Percentiles rank a stretch among this genome's conserved stretches.
These are phyloP conservation scores for Mus caroli DNA, from an alignment of 2,797 vertebrate genomes.

Conservation along the genomic window DNA sequence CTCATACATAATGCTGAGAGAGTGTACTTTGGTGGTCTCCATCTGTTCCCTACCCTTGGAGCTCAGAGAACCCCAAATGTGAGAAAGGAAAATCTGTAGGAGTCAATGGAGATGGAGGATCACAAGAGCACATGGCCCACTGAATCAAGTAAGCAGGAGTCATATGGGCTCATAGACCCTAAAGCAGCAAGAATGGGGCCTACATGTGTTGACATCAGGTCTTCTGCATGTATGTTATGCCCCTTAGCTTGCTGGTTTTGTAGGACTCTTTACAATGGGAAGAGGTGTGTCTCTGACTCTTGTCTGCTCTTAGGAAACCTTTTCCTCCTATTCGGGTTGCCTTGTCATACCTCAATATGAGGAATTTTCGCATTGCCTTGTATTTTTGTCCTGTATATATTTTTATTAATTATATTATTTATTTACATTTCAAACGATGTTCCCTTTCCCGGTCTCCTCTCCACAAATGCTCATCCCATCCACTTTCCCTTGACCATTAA, in stretches of 20 bases:
- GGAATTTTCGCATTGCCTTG: neutral
- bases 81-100: neutral
- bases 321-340: neutral
- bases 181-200: neutral
- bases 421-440: neutral
- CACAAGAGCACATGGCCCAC: neutral
- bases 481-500: neutral
- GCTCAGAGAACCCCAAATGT: neutral
- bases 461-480: neutral
- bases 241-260: neutral
- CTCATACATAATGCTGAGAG: neutral
- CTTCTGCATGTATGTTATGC: neutral
- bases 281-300: neutral
- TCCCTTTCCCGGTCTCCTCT: accelerated
- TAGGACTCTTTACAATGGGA: neutral
- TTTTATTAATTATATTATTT: neutral
- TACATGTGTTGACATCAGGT: neutral
- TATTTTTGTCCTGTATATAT: neutral
- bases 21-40: neutral
- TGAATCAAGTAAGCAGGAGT: neutral
- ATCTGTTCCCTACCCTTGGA: neutral
- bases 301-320: neutral
- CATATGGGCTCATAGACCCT: neutral
- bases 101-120: neutral
- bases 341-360: neutral